phyloP scores from a whole-genome alignment of 2,797 vertebrate genomes.

The Cygnus olor region DNA sequence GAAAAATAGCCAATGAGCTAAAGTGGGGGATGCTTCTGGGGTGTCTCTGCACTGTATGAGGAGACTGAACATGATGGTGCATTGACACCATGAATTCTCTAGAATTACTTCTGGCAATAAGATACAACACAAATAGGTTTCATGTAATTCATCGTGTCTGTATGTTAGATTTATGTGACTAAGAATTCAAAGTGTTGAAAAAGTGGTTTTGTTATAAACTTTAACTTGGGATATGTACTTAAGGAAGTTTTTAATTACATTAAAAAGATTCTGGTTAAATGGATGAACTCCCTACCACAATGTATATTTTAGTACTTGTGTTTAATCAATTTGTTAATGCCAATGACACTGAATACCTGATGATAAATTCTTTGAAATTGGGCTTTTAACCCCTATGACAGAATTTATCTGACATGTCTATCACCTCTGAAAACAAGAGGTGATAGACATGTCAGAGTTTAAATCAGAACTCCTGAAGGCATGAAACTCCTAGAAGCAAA shows the following conservation, averaged over 20 bases:
- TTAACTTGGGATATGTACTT: neutral
- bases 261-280: neutral
- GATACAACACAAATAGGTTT: neutral
- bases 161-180: neutral
- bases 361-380: neutral
- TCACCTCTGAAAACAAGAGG: neutral
- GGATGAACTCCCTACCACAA: neutral
- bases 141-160: neutral
- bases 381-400: neutral
- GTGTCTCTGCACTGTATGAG: neutral
- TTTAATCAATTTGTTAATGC: accelerated
- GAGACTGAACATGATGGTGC: neutral
- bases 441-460: neutral
- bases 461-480: neutral
- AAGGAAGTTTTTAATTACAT: neutral
- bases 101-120: neutral
- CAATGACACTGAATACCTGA: neutral
- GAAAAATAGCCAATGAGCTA: neutral
- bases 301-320: neutral
- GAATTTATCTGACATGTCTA: neutral
- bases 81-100: neutral
- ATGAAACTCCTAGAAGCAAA: neutral
- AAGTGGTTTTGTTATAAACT: neutral
- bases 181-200: neutral
- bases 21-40: neutral